Evolutionary conservation across 2,888 invertebrate genomes (phyloP), one percentile per base, ranked within the genome.

Genomic region (Temnothorax rugatulus): DNA sequence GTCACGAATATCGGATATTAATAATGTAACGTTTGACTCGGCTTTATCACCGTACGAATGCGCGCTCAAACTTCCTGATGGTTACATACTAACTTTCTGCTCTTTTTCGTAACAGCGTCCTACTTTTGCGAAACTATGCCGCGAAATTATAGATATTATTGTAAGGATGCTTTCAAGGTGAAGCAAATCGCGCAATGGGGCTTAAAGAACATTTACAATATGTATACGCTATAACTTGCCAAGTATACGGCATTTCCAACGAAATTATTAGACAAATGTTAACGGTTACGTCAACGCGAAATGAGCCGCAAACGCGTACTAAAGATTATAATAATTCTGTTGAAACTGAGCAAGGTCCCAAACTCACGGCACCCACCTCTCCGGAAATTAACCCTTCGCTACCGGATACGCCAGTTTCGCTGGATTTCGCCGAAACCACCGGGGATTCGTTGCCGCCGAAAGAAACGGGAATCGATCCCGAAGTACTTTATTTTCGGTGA

Each of bases 401-500:
- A 15, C 91, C 93, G 38, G 92, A 90, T 15, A 92, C 93, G 8
- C 93, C 94, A 21, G 87, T 92, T 25, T 91, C 91, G 50, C 83
- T 92, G 7, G 93, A 94, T 21, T 88, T 91, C 4, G 91, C 87
- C 47, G 92, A 89, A 11, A 13, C 59, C 21, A 69, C 82, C 1
- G 81, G 85, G 11, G 87, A 90, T 44, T 50, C 82, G 0, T 79
- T 89, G 34, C 34, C 88, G 13, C 73, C 66, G 8, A 90, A 88
- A n/a, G 89, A 90, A 25, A 81, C 83, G 71, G 93, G 93, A 83
- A 83, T 90, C 69, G 94, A 94, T 89, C 91, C 91, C 11, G 94
- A 94, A 73, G 93, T 94, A 4, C 90, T 95, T 21, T 94, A 93
- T 82, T 95, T 95, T 85, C 92, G 94, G 95, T 94, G 85, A 87